Percentiles rank a stretch among this genome's conserved stretches.
phyloP scores from a whole-genome alignment of 2,888 invertebrate species.

The Suillia variegata region DNA sequence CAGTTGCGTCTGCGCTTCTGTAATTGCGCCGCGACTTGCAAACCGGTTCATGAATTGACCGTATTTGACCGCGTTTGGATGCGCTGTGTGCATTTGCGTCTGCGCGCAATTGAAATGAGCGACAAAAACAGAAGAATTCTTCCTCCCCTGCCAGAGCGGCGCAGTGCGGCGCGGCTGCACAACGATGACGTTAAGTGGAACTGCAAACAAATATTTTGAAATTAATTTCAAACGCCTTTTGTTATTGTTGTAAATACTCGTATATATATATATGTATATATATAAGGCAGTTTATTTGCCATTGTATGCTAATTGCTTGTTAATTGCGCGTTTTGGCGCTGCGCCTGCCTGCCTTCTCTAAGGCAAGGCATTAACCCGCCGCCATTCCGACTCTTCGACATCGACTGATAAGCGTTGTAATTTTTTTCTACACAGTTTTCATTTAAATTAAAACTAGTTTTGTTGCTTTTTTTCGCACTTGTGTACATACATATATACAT shows the following conservation, averaged over 20 bases:
- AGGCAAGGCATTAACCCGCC: background rate
- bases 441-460: background rate
- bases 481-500: background rate
- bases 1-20: background rate
- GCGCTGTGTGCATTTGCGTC: background rate
- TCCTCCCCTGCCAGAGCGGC: background rate
- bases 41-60: constrained; percentile 18
- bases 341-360: no score
- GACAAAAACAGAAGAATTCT: no score
- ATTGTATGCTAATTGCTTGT: background rate
- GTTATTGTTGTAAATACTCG: no score
- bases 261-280: no score
- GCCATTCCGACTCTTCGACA: no score
- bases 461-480: background rate
- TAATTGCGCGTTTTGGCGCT: background rate
- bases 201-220: background rate
- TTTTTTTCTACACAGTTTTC: background rate
- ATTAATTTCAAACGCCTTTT: background rate
- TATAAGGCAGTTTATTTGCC: background rate
- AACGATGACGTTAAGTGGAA: background rate
- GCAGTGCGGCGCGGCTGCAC: no score
- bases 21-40: background rate
- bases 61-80: constrained; percentile 27
- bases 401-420: background rate
- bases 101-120: background rate